phyloP scores from a whole-genome alignment of 2,113 vertebrate species.

The Strix aluco region DNA sequence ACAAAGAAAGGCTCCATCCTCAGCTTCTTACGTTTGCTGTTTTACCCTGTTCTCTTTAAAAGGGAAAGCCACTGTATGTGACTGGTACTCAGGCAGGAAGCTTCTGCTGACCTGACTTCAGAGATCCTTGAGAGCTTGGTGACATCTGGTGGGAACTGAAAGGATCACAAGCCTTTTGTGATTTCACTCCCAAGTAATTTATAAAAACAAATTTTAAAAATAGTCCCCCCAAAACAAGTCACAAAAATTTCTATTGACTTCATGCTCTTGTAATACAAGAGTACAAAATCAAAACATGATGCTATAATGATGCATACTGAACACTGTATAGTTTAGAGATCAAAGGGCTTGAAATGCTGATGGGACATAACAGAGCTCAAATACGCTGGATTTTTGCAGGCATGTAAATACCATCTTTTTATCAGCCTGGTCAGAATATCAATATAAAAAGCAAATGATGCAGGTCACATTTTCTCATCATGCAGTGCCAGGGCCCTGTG shows the following conservation, averaged over 20 bases:
- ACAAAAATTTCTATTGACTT: not conserved
- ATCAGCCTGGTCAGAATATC: not conserved
- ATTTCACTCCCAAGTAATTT: not conserved
- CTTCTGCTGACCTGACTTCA: not conserved
- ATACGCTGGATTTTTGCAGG: not conserved
- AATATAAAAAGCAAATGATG: not conserved
- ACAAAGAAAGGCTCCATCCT: not conserved
- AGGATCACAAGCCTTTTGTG: constrained; percentile 7
- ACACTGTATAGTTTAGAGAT: not conserved
- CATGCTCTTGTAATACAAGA: not conserved
- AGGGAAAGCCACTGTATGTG: rapidly evolving
- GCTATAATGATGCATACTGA: not conserved
- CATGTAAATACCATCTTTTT: not conserved
- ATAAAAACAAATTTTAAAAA: not conserved
- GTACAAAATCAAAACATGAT: not conserved
- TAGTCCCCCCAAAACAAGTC: not conserved
- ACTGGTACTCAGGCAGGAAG: not conserved
- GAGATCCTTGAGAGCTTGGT: constrained; percentile 2
- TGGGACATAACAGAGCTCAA: not conserved
- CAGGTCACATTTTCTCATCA: not conserved
- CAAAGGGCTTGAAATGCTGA: not conserved
- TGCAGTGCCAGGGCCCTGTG: not conserved
- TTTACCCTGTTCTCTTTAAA: not conserved
- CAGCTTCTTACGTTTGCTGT: not conserved
- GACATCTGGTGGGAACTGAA: constrained; percentile 55